Conservation (phyloP, 1,140 invertebrate species). For the Maconellicoccus hirsutus region DNA sequence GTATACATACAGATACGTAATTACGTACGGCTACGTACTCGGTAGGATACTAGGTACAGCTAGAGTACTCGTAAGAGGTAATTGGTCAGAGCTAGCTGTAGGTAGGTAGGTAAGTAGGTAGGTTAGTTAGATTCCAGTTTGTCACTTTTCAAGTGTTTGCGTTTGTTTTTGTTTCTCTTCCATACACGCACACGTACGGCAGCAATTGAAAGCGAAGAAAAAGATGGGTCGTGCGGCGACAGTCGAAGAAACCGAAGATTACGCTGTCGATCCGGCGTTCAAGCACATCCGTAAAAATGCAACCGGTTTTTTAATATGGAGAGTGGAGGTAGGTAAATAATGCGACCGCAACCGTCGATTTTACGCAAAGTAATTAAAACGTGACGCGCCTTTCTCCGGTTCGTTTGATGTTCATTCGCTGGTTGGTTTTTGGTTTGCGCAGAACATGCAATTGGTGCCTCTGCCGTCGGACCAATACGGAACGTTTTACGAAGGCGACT, state of each 20-base stretch:
- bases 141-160: not conserved
- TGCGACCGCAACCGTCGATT: not conserved
- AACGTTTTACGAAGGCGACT: constrained; percentile 62
- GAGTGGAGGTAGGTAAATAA: constrained; percentile 28
- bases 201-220: not conserved
- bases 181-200: not conserved
- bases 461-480: constrained; percentile 45
- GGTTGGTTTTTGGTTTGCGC: constrained; percentile 20
- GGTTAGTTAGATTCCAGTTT: too few relatives aligned
- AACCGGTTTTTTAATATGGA: constrained; percentile 30
- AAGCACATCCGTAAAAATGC: constrained; percentile 26
- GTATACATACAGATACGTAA: too few relatives aligned
- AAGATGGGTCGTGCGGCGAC: not conserved
- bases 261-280: constrained; percentile 28
- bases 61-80: too few relatives aligned
- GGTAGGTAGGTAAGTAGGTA: too few relatives aligned
- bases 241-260: not conserved
- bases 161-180: not conserved
- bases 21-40: too few relatives aligned
- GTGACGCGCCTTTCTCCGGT: not conserved
- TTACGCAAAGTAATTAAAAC: not conserved
- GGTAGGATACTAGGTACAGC: too few relatives aligned
- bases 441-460: constrained; percentile 45
- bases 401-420: too few relatives aligned
- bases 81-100: too few relatives aligned